Conservation (phyloP, 2,113 vertebrate genomes). For the Tonatia bakeri region DNA sequence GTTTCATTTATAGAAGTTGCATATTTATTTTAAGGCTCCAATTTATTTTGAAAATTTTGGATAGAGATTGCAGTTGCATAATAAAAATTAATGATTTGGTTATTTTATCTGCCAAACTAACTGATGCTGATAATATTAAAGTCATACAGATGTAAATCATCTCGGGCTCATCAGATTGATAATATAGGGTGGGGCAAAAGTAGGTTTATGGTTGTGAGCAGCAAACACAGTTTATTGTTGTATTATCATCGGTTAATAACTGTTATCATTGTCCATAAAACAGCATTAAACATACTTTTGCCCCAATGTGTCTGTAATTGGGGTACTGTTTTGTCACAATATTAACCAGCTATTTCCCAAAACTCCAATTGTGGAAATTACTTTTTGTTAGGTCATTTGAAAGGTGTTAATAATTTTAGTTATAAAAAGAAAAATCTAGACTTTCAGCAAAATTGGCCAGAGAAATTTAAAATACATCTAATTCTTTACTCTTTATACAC, state of each 20-base stretch:
- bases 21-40: constrained; percentile 9
- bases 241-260: neutral
- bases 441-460: neutral
- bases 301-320: neutral
- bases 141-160: neutral
- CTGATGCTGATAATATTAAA: neutral
- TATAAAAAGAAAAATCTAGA: neutral
- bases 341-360: neutral
- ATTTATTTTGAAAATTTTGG: neutral
- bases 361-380: neutral
- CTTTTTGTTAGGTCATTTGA: neutral
- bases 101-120: constrained; percentile 20
- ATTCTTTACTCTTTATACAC: neutral
- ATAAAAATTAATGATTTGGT: constrained; percentile 7
- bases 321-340: neutral
- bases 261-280: neutral
- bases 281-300: neutral
- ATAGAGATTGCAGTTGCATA: neutral
- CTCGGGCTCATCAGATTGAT: neutral
- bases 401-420: neutral
- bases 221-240: neutral
- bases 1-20: neutral
- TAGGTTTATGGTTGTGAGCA: neutral
- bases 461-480: constrained; percentile 20
- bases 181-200: neutral